Evolutionary conservation across 1,140 invertebrate species (phyloP), one percentile per base, ranked within the genome.

Genomic region (Drosophila nigrodunni): DNA sequence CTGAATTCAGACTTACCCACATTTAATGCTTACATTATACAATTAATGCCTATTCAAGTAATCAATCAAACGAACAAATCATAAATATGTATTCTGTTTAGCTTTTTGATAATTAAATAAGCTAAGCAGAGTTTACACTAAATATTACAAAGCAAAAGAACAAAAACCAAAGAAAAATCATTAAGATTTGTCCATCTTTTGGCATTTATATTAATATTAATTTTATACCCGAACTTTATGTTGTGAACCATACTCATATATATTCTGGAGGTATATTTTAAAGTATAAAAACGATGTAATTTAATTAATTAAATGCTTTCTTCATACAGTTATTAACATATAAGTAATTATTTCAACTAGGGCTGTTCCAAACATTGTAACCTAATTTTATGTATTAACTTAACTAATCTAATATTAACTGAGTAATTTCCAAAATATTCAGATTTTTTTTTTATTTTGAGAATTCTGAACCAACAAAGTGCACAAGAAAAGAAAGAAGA

Each of bases 401-500:
- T 54, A 59, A 37, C 13, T 44, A 9, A 46, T 25, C 61, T 61
- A 11, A 61, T 46, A 30, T 30, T 30, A 18, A 61, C 47, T 52
- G 55, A 55, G 11, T 41, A 50, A 34, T 60, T 68, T 41, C 46
- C 47, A 70, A 62, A 69, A 62, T n/a, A 65, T 65, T 72, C 52
- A 65, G 61, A 58, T 49, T 58, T 72, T 30, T 72, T 30, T 15
- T 65, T 65, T 65, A 13, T 35, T 72, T 65, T 57, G 35, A 8
- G 67, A 67, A 67, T 67, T 73, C 70, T 74, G 65, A 68, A 68
- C 64, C 65, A 68, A 52, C 52, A 74, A 68, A 68, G 47, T 74
- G 71, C 71, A 74, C 71, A 74, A 74, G 44, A 74, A 60, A 68
- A 60, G 71, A 68, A 74, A 21, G 57, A 74, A 74, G 71, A 74